These are phyloP conservation scores for Myotis planiceps DNA, from an alignment of 2,797 vertebrate species.

Conservation along the genomic window DNA sequence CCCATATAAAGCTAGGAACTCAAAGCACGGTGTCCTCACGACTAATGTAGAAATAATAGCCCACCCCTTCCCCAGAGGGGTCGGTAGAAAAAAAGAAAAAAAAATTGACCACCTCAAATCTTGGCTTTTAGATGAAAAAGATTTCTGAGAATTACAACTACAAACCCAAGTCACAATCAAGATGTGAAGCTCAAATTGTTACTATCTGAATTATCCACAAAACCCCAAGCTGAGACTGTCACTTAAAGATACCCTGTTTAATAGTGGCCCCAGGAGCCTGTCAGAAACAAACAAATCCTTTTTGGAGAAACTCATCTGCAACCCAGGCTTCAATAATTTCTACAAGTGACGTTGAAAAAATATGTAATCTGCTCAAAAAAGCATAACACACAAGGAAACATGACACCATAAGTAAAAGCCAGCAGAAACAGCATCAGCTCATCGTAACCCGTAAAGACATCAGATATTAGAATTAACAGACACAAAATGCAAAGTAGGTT, in stretches of 20 bases:
- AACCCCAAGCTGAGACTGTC: neutral
- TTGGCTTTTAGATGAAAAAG: neutral
- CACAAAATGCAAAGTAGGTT: neutral
- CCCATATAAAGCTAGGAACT: neutral
- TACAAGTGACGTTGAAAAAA: neutral
- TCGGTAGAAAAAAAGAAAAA: neutral
- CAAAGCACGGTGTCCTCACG: neutral
- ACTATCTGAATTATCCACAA: neutral
- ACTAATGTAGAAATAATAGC: neutral
- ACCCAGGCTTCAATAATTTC: neutral
- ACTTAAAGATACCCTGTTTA: neutral
- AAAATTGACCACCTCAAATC: neutral
- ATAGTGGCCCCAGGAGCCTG: neutral
- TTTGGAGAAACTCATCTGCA: conserved; percentile 7
- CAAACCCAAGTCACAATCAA: neutral
- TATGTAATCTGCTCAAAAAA: neutral
- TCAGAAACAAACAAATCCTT: neutral
- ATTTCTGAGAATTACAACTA: neutral
- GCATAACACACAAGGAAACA: neutral
- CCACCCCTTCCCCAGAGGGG: neutral
- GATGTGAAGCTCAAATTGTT: neutral
- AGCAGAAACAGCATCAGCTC: neutral
- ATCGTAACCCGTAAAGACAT: neutral
- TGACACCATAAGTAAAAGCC: neutral
- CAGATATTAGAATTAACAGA: neutral